Conservation (phyloP, 2,113 vertebrate genomes). For the Sakesphorus luctuosus region DNA sequence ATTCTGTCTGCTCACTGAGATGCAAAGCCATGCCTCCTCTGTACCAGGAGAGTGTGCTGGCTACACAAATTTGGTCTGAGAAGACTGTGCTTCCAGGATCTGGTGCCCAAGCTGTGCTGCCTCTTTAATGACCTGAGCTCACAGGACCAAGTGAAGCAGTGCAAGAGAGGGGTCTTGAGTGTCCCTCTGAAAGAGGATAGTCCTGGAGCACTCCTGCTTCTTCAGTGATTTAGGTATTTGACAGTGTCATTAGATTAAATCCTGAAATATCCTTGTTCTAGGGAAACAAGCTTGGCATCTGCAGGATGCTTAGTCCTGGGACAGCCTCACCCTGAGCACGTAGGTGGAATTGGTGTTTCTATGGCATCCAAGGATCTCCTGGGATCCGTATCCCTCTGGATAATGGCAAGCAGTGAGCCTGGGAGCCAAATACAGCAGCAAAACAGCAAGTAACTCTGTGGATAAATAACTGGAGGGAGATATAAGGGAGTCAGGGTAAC, state of each 20-base stretch:
- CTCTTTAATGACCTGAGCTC: neutral
- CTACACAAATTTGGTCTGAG: neutral
- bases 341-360: neutral
- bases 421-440: neutral
- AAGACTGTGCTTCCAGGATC: neutral
- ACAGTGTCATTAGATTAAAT: neutral
- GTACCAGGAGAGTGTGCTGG: slow-evolving; percentile 62
- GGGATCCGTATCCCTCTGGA: neutral
- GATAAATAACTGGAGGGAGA: neutral
- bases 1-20: neutral
- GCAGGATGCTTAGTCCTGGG: neutral
- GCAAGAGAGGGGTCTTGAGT: neutral
- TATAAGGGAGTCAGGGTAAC: neutral
- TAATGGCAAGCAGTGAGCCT: neutral
- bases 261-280: neutral
- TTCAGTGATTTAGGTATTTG: neutral
- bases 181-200: neutral
- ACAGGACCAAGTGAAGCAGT: neutral
- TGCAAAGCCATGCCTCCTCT: neutral
- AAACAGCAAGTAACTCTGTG: neutral
- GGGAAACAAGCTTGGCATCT: neutral
- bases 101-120: neutral
- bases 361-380: neutral
- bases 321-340: neutral
- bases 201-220: neutral